Evolutionary conservation across 2,888 invertebrate genomes (phyloP).

Genomic region (Onchidella celtica): DNA sequence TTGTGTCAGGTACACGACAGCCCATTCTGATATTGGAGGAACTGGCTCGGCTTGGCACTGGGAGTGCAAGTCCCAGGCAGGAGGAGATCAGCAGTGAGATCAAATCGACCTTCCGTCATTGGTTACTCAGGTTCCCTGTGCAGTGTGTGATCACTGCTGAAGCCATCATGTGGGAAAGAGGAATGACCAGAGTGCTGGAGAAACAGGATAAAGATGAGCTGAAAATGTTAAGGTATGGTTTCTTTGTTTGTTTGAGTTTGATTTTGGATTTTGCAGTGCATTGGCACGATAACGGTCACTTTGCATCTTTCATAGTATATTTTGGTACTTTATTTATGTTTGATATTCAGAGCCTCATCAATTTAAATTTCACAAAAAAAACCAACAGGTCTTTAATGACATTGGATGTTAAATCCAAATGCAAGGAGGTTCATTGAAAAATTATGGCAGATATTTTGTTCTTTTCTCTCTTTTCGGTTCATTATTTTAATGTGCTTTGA

Average conservation of each 20-base stretch:
- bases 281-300: too few relatives aligned
- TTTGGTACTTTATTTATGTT: too few relatives aligned
- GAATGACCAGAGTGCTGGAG: slow-evolving; percentile 67
- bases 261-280: too few relatives aligned
- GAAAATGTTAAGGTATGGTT: slow-evolving; percentile 56
- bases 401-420: neutral
- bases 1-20: slow-evolving; percentile 60
- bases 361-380: too few relatives aligned
- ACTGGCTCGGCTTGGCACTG: slow-evolving; percentile 57
- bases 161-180: slow-evolving; percentile 74
- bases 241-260: too few relatives aligned
- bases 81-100: slow-evolving; percentile 56
- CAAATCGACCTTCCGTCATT: slow-evolving; percentile 70
- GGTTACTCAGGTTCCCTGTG: slow-evolving; percentile 76
- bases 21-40: slow-evolving; percentile 74
- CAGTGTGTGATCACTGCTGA: slow-evolving; percentile 77
- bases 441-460: too few relatives aligned
- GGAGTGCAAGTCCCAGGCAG: slow-evolving; percentile 45
- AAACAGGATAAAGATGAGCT: slow-evolving; percentile 68
- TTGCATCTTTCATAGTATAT: too few relatives aligned
- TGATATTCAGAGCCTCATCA: too few relatives aligned
- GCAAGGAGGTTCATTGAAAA: too few relatives aligned
- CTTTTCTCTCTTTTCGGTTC: too few relatives aligned
- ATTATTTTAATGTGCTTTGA: too few relatives aligned
- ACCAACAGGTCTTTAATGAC: neutral